Percentiles rank a stretch among this genome's conserved stretches.
Conservation (phyloP, 2,113 vertebrate genomes). For the Channa argus region DNA sequence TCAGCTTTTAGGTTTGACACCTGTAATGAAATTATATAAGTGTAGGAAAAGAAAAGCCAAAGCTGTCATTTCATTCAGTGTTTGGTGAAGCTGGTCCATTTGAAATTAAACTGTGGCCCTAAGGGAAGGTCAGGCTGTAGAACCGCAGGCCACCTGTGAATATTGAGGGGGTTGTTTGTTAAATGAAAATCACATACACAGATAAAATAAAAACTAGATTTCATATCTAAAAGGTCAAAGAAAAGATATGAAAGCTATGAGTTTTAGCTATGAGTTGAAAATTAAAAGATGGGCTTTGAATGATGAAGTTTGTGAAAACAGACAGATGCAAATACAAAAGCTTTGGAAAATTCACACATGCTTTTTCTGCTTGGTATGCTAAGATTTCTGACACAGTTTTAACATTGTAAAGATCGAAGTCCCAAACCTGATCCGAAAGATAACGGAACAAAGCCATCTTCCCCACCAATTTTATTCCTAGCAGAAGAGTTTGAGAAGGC, state of each 20-base stretch:
- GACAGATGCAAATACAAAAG: not conserved
- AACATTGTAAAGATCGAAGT: not conserved
- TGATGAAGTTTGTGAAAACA: not conserved
- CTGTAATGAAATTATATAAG: slow-evolving; percentile 10
- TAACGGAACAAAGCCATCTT: not conserved
- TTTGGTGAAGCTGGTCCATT: not conserved
- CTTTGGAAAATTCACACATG: not conserved
- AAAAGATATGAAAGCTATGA: not conserved
- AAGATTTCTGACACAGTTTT: not conserved
- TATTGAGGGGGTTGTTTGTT: not conserved
- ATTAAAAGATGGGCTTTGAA: not conserved
- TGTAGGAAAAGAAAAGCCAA: slow-evolving; percentile 3
- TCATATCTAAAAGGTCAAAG: not conserved
- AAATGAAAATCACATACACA: not conserved
- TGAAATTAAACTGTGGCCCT: not conserved
- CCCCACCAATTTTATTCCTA: not conserved
- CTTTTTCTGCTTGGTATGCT: not conserved
- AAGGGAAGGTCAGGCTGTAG: not conserved
- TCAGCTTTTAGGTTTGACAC: slow-evolving; percentile 11
- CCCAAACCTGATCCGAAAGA: not conserved
- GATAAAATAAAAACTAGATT: not conserved
- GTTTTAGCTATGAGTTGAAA: slow-evolving; percentile 2
- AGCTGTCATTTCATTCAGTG: slow-evolving; percentile 14
- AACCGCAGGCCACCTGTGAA: not conserved
- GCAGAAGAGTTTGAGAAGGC: not conserved